A percentile compares a stretch with the other conserved stretches of the same genome.
These are phyloP conservation scores for Kryphioiulus occultus DNA, from an alignment of 2,888 invertebrate genomes.

Conservation along the genomic window DNA sequence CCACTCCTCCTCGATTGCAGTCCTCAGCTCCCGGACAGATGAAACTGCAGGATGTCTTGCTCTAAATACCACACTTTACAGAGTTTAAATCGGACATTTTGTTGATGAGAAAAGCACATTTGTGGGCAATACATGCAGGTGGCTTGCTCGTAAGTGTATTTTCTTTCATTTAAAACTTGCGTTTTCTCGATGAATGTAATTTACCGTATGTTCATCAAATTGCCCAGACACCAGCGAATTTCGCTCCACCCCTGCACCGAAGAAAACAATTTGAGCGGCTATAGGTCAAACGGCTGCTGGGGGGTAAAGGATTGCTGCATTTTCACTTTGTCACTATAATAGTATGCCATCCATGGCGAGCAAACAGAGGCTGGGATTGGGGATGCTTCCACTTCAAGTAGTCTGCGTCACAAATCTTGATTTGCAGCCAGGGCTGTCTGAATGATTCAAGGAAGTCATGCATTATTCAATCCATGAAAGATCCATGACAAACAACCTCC, in stretches of 20 bases:
- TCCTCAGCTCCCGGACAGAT: too few relatives aligned
- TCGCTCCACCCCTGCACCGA: background rate
- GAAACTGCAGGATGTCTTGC: too few relatives aligned
- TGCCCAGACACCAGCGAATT: background rate
- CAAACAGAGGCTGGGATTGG: background rate
- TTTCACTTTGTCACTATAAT: background rate
- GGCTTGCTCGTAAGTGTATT: too few relatives aligned
- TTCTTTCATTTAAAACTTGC: too few relatives aligned
- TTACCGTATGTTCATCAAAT: too few relatives aligned
- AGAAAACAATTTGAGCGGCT: background rate
- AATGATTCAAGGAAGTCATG: conserved; percentile 17
- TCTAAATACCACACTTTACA: too few relatives aligned
- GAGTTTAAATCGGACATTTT: too few relatives aligned
- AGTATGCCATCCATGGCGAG: background rate
- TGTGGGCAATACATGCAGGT: too few relatives aligned
- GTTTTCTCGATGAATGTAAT: too few relatives aligned
- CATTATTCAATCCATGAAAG: conserved; percentile 15
- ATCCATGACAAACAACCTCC: background rate
- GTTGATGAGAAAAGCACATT: too few relatives aligned
- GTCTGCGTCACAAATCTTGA: conserved; percentile 16
- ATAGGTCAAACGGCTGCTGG: background rate
- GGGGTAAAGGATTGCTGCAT: background rate
- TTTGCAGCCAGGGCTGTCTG: conserved; percentile 7
- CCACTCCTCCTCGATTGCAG: too few relatives aligned
- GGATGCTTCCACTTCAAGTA: background rate